Evolutionary conservation across 2,888 invertebrate genomes (phyloP), one percentile per base, ranked within the genome.

Genomic region (Tanytarsus gracilentus): DNA sequence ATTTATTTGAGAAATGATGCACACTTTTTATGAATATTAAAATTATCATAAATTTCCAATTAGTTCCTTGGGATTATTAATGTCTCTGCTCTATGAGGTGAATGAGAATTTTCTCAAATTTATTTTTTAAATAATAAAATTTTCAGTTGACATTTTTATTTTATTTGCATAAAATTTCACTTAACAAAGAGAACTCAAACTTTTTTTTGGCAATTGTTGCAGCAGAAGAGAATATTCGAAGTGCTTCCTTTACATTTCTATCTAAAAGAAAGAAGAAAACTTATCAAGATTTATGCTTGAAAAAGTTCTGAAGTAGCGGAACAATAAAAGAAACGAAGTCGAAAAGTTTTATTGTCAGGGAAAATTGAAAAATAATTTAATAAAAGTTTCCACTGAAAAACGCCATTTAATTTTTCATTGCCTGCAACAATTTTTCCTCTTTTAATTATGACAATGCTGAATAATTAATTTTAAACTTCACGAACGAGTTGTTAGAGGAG

Each of bases 341-440:
- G n/a, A 53, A 44, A 53, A 53, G 53, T 53, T 53, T 53, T 53
- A 53, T 53, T 53, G 53, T 33, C 53, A 36, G 53, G 33, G 53
- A 53, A 53, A 53, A 36, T 53, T 36, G 53, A 51, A 30, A n/a
- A 29, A 30, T 51, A 51, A 51, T 36, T 53, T 18, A 18, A 7
- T 27, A n/a, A 14, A 33, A 33, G 14, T 33, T 33, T 33, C 11
- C 8, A 51, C 29, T 14, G 21, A 18, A 21, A 21, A 48, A 48
- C 25, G 48, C 9, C 21, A 51, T 30, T 51, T 51, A 18, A 51
- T 18, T 51, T 51, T 27, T 16, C 29, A 51, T 30, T 30, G 6
- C 30, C n/a, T n/a, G n/a, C 6, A 18, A 44, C 5, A 49, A 25
- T 26, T 49, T 49, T 11, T 40, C 21, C 21, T 9, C 40, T 14